phyloP scores from a whole-genome alignment of 2,888 invertebrate species.

The Anthophora plumipes region DNA sequence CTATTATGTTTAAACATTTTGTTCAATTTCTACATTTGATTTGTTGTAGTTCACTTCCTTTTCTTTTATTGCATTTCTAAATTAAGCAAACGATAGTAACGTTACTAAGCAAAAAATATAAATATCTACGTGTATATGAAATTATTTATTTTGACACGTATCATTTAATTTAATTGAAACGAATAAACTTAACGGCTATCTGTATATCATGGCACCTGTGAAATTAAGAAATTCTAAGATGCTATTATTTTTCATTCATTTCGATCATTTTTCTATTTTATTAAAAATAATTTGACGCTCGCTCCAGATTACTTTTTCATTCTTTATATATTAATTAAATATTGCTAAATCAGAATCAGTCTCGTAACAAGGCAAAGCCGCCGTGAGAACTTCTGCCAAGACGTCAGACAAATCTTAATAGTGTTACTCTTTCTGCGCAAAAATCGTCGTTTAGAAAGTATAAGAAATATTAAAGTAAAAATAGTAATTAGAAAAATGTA shows the following conservation, averaged over 20 bases:
- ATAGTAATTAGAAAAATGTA: slow-evolving; percentile 1
- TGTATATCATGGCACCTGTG: slow-evolving; percentile 39
- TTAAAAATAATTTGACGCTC: background rate
- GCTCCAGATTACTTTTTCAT: background rate
- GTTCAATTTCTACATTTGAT: background rate
- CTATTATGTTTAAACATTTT: background rate
- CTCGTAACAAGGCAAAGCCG: background rate
- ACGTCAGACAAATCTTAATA: background rate
- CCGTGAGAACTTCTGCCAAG: background rate
- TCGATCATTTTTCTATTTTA: background rate
- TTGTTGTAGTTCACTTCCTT: background rate
- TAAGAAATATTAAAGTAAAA: background rate
- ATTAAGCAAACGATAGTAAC: background rate
- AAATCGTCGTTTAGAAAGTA: slow-evolving; percentile 5
- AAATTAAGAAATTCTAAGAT: background rate
- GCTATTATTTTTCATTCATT: background rate
- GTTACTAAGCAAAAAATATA: background rate
- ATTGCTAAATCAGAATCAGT: background rate
- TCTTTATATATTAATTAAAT: background rate
- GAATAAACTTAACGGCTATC: background rate
- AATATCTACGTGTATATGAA: background rate
- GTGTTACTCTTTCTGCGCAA: background rate
- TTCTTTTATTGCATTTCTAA: background rate
- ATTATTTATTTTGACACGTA: too few relatives aligned
- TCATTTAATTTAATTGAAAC: background rate